phyloP scores from a whole-genome alignment of 2,797 vertebrate species.

The Synaphobranchus kaupii region DNA sequence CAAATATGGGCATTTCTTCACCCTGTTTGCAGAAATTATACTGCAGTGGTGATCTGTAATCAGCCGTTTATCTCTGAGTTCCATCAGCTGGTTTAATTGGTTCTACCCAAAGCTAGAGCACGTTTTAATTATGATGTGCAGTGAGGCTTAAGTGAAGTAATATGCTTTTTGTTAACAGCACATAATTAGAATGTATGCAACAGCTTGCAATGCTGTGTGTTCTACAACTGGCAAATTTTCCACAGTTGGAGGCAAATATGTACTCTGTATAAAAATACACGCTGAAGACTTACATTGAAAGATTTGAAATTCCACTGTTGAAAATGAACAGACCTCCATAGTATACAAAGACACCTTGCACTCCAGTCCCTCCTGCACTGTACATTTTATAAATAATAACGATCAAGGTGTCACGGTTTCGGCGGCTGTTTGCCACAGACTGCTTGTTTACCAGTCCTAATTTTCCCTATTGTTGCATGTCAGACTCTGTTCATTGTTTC shows the following conservation, averaged over 20 bases:
- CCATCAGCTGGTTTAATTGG: background rate
- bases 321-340: background rate
- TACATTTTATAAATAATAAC: too few relatives aligned
- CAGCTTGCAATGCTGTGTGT: background rate
- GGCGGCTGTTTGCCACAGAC: too few relatives aligned
- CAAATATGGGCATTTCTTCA: background rate
- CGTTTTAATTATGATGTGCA: background rate
- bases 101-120: background rate
- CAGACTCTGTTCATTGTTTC: too few relatives aligned
- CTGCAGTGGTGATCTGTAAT: background rate
- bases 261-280: background rate
- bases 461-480: too few relatives aligned
- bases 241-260: background rate
- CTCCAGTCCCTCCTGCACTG: too few relatives aligned
- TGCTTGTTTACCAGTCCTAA: too few relatives aligned
- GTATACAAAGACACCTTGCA: too few relatives aligned
- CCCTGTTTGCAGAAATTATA: background rate
- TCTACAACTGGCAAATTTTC: background rate
- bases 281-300: background rate
- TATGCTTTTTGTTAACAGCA: background rate
- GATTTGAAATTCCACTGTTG: background rate
- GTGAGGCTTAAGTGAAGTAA: background rate
- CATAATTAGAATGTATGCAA: background rate
- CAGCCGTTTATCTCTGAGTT: background rate
- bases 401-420: too few relatives aligned